These are phyloP conservation scores for Synanthedon myopaeformis DNA, from an alignment of 2,888 invertebrate genomes.

Conservation along the genomic window DNA sequence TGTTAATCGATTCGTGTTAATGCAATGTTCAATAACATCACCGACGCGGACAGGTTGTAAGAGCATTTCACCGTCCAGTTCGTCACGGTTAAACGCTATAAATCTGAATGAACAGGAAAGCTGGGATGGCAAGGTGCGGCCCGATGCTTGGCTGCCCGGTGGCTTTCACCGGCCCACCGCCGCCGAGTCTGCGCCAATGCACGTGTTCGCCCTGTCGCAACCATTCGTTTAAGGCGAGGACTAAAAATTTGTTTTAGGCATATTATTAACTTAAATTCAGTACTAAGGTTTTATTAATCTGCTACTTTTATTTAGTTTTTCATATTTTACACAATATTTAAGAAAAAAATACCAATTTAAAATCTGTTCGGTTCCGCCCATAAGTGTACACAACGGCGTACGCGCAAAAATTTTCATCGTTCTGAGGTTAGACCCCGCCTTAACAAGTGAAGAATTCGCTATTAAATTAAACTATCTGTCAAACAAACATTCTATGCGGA, in stretches of 20 bases:
- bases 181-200: constrained; percentile 2
- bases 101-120: constrained; percentile 19
- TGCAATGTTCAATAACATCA: no score
- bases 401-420: no score
- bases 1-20: no score
- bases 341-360: no score
- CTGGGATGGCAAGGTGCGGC: constrained; percentile 19
- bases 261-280: no score
- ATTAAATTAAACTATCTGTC: not conserved
- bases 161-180: constrained; percentile 15
- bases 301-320: no score
- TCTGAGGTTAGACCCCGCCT: not conserved
- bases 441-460: not conserved
- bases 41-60: not conserved
- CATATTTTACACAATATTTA: no score
- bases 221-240: not conserved
- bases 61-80: constrained; percentile 2
- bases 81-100: constrained; percentile 7
- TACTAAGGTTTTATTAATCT: no score
- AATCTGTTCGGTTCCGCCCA: no score
- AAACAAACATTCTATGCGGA: not conserved
- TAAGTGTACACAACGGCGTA: no score
- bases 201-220: constrained; percentile 2
- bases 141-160: constrained; percentile 4
- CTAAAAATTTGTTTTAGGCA: no score